Evolutionary conservation across 2,888 invertebrate species (phyloP).

Genomic region (Agonopterix arenella): DNA sequence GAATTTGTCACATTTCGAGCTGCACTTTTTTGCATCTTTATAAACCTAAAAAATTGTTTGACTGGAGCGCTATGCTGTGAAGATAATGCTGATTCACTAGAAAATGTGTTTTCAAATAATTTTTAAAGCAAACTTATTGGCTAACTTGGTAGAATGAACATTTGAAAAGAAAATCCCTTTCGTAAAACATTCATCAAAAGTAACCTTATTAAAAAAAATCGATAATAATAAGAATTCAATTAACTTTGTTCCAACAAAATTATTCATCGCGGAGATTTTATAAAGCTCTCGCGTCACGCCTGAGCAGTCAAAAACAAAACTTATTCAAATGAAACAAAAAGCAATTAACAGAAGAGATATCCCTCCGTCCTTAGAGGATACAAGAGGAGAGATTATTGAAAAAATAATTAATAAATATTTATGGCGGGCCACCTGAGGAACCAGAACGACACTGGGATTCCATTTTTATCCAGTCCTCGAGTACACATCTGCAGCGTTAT

Average conservation of each 20-base stretch:
- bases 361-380: constrained; percentile 68
- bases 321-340: constrained; percentile 77
- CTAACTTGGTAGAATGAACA: not conserved
- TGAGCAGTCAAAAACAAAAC: constrained; percentile 74
- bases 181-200: not conserved
- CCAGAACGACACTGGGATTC: constrained; percentile 42
- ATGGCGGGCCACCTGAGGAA: constrained; percentile 72
- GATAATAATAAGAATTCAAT: constrained; percentile 47
- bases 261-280: constrained; percentile 67
- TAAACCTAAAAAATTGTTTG: too few relatives aligned
- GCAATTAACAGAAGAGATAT: constrained; percentile 73
- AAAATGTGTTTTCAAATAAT: too few relatives aligned
- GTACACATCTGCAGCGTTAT: constrained; percentile 68
- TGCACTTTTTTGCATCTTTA: too few relatives aligned
- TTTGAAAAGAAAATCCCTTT: not conserved
- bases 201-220: constrained; percentile 3
- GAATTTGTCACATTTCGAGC: too few relatives aligned
- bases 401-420: constrained; percentile 78
- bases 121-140: too few relatives aligned
- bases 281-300: constrained; percentile 60
- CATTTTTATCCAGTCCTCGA: constrained; percentile 64
- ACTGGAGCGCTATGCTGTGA: too few relatives aligned
- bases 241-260: constrained; percentile 51
- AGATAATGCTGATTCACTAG: too few relatives aligned
- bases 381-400: constrained; percentile 74